Percentiles rank a stretch among this genome's conserved stretches.
These are phyloP conservation scores for Mythimna albipuncta DNA, from an alignment of 2,888 invertebrate species.

Conservation along the genomic window DNA sequence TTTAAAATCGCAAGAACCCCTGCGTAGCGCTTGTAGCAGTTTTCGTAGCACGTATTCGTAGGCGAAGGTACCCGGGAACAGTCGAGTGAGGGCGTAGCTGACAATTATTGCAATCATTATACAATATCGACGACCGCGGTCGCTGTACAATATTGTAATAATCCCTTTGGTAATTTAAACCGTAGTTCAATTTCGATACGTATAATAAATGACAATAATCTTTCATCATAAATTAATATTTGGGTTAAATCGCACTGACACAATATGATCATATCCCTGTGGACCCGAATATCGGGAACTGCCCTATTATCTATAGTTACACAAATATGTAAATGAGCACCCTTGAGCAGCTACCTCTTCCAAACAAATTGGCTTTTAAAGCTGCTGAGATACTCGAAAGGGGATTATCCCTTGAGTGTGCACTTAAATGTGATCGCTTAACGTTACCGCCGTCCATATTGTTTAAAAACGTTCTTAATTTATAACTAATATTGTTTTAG, in stretches of 20 bases:
- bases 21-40: conserved; percentile 34
- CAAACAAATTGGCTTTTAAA: conserved; percentile 65
- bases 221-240: conserved; percentile 54
- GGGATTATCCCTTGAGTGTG: conserved; percentile 64
- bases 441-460: conserved; percentile 44
- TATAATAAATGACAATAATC: conserved; percentile 50
- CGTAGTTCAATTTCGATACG: conserved; percentile 26
- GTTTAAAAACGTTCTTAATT: conserved; percentile 46
- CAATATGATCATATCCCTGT: conserved; percentile 49
- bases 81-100: not conserved
- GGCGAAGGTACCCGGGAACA: not conserved
- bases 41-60: conserved; percentile 2
- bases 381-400: conserved; percentile 64
- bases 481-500: conserved; percentile 36
- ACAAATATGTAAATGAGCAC: conserved; percentile 61
- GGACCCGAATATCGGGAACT: conserved; percentile 43
- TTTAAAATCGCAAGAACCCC: not conserved
- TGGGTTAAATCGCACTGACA: conserved; percentile 42
- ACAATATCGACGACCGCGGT: not conserved
- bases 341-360: conserved; percentile 58
- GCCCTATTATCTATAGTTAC: conserved; percentile 57
- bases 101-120: not conserved
- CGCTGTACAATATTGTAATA: conserved; percentile 7
- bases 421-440: conserved; percentile 61
- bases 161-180: conserved; percentile 22